Base-by-base conservation (phyloP, 1,140 invertebrate genomes). In the Centruroides sculpturatus region DNA sequence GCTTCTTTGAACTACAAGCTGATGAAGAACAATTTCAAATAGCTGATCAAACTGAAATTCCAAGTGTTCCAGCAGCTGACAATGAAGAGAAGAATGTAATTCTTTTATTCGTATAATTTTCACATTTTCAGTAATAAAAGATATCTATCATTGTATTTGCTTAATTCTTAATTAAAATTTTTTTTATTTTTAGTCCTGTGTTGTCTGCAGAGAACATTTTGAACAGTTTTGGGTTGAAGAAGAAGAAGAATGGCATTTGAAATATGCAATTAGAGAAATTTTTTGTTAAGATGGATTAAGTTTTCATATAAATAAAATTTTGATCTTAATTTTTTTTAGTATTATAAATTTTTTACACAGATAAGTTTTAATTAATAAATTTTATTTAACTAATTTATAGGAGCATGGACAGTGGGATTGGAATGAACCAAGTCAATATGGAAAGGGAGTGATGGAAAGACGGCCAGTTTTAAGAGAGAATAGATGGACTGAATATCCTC, bases 181-280 rank as follows among this genome's bases (percentile, higher is more conserved):
- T 41, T n/a, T 41, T 41, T 41, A 41, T 41, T 41, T 66, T 52
- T 61, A 77, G 74, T 72, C 77, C 23, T 98, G 93, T 77, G 83
- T 85, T 66, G 83, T 95, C 35, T 98, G 94, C 72, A 81, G 85
- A 41, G 93, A 98, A 75, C 77, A 78, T 55, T 96, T 98, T 74
- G 87, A 94, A 60, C 84, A 90, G 71, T 94, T 92, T 76, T 97
- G 89, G 77, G 86, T 94, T 70, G 89, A 97, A 75, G 93, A 97
- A 69, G 84, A 85, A 57, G 93, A 97, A 73, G 93, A 95, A 71
- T 98, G 94, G 94, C 89, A 94, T 71, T 76, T 97, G 7, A 79
- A 83, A 59, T 85, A 90, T 70, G 89, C 92, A 1, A 77, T 94
- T 5, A 74, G 79, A 34, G 81, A 23, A 23, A 23, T 23, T 23